Evolutionary conservation across 2,113 vertebrate species (phyloP).

Genomic region (Sorex araneus): DNA sequence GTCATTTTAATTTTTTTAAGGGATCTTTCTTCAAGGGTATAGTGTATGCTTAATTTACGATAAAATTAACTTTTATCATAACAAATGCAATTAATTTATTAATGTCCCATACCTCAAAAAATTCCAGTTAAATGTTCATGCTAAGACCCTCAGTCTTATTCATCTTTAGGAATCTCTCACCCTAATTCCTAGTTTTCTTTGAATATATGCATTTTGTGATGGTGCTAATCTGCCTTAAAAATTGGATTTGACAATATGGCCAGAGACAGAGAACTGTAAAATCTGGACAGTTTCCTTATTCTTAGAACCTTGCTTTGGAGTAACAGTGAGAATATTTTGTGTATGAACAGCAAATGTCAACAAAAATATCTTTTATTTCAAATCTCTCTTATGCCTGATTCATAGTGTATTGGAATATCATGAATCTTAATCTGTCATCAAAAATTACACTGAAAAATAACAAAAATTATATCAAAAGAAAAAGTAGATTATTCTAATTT

Average conservation of each 20-base stretch:
- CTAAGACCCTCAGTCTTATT: background rate
- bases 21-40: no score
- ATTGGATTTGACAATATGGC: background rate
- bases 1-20: no score
- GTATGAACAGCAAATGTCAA: constrained; percentile 21
- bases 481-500: constrained; percentile 39
- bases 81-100: background rate
- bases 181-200: background rate
- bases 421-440: constrained; percentile 47
- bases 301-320: background rate
- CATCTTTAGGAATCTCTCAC: background rate
- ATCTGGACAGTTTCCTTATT: background rate
- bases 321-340: background rate
- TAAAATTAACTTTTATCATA: background rate
- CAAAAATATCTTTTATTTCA: constrained; percentile 51
- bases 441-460: constrained; percentile 60
- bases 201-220: background rate
- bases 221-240: background rate
- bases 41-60: no score
- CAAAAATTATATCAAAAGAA: constrained; percentile 45
- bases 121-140: background rate
- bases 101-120: background rate
- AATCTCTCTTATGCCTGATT: constrained; percentile 31
- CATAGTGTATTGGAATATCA: constrained; percentile 31
- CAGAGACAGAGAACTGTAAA: background rate